Evolutionary conservation across 2,113 vertebrate species (phyloP).

Genomic region (Dasyornis broadbenti): DNA sequence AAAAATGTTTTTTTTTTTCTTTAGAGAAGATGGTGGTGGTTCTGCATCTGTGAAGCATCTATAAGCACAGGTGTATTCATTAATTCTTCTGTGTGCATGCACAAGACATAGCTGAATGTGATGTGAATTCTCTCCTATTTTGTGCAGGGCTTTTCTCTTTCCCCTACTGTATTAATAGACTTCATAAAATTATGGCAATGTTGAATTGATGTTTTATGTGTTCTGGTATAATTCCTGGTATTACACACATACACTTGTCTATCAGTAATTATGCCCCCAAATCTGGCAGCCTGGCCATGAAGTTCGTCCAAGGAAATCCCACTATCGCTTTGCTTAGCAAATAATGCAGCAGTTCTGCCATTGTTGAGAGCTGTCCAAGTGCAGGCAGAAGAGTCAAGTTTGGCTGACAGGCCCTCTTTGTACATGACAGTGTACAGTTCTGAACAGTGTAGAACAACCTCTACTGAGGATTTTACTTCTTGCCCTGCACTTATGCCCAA

Average conservation of each 20-base stretch:
- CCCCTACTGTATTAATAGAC: neutral
- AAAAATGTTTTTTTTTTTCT: neutral
- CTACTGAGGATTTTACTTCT: neutral
- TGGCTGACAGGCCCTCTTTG: neutral
- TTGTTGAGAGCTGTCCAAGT: neutral
- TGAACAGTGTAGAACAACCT: neutral
- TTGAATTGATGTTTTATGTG: neutral
- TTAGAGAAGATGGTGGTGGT: neutral
- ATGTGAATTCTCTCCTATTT: neutral
- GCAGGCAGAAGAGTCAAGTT: neutral
- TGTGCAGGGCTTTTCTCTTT: neutral
- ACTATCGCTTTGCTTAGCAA: neutral
- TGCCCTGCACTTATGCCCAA: fast-evolving
- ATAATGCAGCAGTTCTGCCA: neutral
- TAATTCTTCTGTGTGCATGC: neutral
- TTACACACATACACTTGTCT: fast-evolving
- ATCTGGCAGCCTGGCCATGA: neutral
- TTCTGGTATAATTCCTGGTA: neutral
- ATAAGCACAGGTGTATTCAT: neutral
- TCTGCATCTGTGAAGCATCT: neutral
- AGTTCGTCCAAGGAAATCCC: neutral
- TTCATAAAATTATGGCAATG: neutral
- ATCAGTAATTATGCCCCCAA: neutral
- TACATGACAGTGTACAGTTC: neutral
- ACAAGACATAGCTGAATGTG: neutral